A percentile compares a stretch with the other conserved stretches of the same genome.
These are phyloP conservation scores for Ametastegia equiseti DNA, from an alignment of 2,888 invertebrate genomes.

Conservation along the genomic window DNA sequence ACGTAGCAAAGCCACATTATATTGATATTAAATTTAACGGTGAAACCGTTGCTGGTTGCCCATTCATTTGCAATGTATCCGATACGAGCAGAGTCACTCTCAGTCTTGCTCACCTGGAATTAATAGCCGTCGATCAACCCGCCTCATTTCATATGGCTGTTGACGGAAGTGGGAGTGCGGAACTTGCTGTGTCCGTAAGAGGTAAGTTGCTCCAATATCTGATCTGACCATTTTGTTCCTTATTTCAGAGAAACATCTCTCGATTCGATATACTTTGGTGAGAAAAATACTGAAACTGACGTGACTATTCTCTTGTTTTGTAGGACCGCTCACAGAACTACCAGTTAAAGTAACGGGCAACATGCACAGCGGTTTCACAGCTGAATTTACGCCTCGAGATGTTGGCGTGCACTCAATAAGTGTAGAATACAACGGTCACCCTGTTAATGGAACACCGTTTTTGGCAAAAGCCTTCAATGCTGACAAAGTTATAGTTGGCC, in stretches of 20 bases:
- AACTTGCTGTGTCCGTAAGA: constrained; percentile 92
- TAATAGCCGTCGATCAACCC: constrained; percentile 90
- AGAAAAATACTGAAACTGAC: constrained; percentile 19
- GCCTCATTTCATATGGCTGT: constrained; percentile 89
- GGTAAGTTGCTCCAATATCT: constrained; percentile 64
- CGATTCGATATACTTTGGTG: neutral
- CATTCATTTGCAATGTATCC: constrained; percentile 91
- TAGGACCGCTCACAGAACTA: constrained; percentile 89
- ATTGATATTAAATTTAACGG: constrained; percentile 98
- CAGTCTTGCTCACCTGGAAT: constrained; percentile 86
- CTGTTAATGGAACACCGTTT: constrained; percentile 93
- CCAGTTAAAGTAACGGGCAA: constrained; percentile 94
- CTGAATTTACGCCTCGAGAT: constrained; percentile 93
- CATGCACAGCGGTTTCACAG: constrained; percentile 91
- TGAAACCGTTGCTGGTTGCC: constrained; percentile 94
- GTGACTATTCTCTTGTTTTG: constrained; percentile 51
- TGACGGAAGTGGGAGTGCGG: constrained; percentile 84
- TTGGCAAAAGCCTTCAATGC: constrained; percentile 96
- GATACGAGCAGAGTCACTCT: constrained; percentile 88
- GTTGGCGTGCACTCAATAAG: constrained; percentile 96
- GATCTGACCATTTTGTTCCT: constrained; percentile 9
- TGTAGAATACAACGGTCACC: constrained; percentile 93
- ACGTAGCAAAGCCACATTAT: constrained; percentile 92
- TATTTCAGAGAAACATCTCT: neutral
- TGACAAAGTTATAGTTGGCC: constrained; percentile 88